Base-by-base conservation (phyloP, 2,797 vertebrate species). In the Cryptoblepharus egeriae region DNA sequence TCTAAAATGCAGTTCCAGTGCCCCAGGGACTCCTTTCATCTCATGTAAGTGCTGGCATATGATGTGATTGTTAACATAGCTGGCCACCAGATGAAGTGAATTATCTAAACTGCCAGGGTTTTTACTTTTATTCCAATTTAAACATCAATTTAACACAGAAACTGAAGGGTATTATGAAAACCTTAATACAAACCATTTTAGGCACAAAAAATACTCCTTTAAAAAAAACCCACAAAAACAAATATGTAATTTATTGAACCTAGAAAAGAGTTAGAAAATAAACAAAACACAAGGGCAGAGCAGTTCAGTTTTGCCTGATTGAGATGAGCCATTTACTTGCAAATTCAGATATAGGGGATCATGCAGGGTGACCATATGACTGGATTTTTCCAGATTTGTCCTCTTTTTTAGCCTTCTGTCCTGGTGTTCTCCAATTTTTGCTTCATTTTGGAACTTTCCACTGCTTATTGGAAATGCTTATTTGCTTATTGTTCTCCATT, bases 81-180 rank as follows among this genome's bases (percentile, higher is more conserved):
- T 95, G 95, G 94, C 92, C 95, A 96, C 94, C 95, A 97, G 95
- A 96, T 96, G 96, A 96, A 95, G 92, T 88, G 91, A 95, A 96
- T 96, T 95, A 95, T 95, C 95, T 93, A 87, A 94, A 95, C 95
- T 94, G 95, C 95, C 93, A 94, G 92, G 93, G 92, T 93, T 95
- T 92, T 89, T 93, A 92, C 92, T 95, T 95, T 94, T 94, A 92
- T 93, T 95, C 94, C 93, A 96, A 94, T 95, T 95, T 95, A 96
- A 96, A 95, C 92, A 95, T 92, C 93, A 92, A 85, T 95, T 96
- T 95, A 95, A 95, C 91, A 95, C 90, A 94, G 90, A 95, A 96
- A 95, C 93, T 93, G 93, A 94, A 93, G 92, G 88, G 92, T 93
- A 95, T 95, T 95, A 95, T 89, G 93, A 96, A 94, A 95, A 90